Percentiles rank a stretch among this genome's conserved stretches.
These are phyloP conservation scores for Euzophera pinguis DNA, from an alignment of 2,888 invertebrate species.

Conservation along the genomic window DNA sequence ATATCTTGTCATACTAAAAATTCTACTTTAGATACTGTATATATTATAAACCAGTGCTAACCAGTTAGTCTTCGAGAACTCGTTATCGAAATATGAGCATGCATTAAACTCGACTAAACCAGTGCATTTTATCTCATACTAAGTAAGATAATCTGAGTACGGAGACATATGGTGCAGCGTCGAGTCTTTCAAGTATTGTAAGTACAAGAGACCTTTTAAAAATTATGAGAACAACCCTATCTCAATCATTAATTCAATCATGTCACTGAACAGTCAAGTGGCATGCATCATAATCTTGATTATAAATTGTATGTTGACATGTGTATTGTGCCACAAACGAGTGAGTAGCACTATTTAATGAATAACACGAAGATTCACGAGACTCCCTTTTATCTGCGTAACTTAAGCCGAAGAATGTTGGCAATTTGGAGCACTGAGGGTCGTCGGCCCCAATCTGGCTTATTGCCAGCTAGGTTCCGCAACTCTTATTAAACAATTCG, in stretches of 20 bases:
- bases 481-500: slow-evolving; percentile 54
- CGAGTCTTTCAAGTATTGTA: slow-evolving; percentile 49
- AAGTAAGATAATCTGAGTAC: slow-evolving; percentile 47
- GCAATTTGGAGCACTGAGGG: slow-evolving; percentile 46
- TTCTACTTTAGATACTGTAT: slow-evolving; percentile 30
- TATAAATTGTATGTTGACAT: too few relatives aligned
- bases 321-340: too few relatives aligned
- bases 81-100: slow-evolving; percentile 41
- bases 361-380: background rate
- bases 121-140: slow-evolving; percentile 52
- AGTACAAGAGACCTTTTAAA: slow-evolving; percentile 35
- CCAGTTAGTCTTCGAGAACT: slow-evolving; percentile 23
- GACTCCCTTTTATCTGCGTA: slow-evolving; percentile 3
- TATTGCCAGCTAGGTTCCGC: slow-evolving; percentile 42
- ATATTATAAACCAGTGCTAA: slow-evolving; percentile 17
- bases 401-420: slow-evolving; percentile 34
- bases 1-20: slow-evolving; percentile 39
- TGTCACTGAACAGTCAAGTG: too few relatives aligned
- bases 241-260: too few relatives aligned
- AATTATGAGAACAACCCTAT: slow-evolving; percentile 20
- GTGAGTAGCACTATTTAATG: too few relatives aligned
- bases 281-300: too few relatives aligned
- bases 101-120: slow-evolving; percentile 41
- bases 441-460: slow-evolving; percentile 41
- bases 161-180: slow-evolving; percentile 55